phyloP scores from a whole-genome alignment of 2,888 invertebrate species.

The Microplitis manilae region DNA sequence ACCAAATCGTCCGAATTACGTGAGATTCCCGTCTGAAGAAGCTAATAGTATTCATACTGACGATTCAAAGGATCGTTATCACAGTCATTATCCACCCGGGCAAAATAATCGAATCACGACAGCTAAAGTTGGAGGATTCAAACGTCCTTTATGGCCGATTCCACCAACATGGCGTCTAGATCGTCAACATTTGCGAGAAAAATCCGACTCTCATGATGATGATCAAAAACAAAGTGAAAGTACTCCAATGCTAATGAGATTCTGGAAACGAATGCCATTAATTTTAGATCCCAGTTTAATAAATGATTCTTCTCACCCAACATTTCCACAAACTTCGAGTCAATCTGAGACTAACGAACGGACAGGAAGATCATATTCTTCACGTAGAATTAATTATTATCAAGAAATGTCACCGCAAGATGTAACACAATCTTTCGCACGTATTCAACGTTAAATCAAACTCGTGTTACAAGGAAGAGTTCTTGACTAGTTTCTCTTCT shows the following conservation, averaged over 20 bases:
- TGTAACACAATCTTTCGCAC: conserved; percentile 48
- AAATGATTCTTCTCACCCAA: conserved; percentile 1
- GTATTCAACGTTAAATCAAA: conserved; percentile 47
- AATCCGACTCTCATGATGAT: conserved; percentile 24
- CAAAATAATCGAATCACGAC: neutral
- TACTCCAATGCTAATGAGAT: conserved; percentile 55
- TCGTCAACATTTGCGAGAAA: conserved; percentile 42
- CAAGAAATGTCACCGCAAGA: conserved; percentile 51
- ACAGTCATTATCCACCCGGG: conserved; percentile 48
- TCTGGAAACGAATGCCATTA: conserved; percentile 64
- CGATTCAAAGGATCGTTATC: conserved; percentile 57
- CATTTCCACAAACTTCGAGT: conserved; percentile 10
- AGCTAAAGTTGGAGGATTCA: conserved; percentile 33
- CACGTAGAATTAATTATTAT: conserved; percentile 48
- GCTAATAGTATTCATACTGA: conserved; percentile 65
- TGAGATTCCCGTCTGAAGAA: conserved; percentile 63
- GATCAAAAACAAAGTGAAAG: conserved; percentile 55
- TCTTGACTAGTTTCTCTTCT: conserved; percentile 21
- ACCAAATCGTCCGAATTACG: conserved; percentile 48
- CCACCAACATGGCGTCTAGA: conserved; percentile 54
- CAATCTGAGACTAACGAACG: neutral
- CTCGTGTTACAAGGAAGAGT: conserved; percentile 26
- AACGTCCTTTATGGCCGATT: conserved; percentile 55
- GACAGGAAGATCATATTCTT: neutral
- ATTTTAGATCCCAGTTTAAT: conserved; percentile 58